Evolutionary conservation across 37 sponge, comb jelly and placozoan species (phyloP), one percentile per base, ranked within the genome.

Genomic region (Beroe forskalii): DNA sequence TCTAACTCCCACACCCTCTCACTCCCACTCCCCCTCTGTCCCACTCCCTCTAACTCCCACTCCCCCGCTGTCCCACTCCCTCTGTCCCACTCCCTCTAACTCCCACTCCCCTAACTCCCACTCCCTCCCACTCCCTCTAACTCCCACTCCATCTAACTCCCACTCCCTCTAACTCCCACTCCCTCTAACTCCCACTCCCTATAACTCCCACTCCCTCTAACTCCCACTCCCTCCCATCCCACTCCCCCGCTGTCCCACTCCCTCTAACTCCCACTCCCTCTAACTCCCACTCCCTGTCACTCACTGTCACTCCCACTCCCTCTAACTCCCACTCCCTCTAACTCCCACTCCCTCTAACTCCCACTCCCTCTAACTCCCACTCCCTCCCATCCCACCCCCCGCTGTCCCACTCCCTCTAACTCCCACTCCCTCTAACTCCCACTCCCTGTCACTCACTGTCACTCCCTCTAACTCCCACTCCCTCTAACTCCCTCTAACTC

Each of bases 111-210:
- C 66, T 19, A 17, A 55, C 60, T 12, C 55, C 55, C 55, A 48
- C 55, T 12, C 55, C 55, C 55, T 48, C 55, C 6, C 55, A 17
- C 55, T 12, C 12, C 12, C 12, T 12, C 55, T 12, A 17, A 6
- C 55, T 12, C 55, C 6, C 55, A n/a, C n/a, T n/a, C n/a, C n/a
- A n/a, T n/a, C n/a, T n/a, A n/a, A n/a, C n/a, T n/a, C n/a, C n/a
- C n/a, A n/a, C n/a, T n/a, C n/a, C n/a, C n/a, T 60, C 33, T 38
- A 4, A 48, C 62, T 63, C 90, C 55, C 89, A 42, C 67, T 61
- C 20, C 66, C 30, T 33, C 60, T 80, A 60, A 25, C 39, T 41
- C 27, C 42, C 90, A 35, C 35, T 62, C 35, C 90, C 32, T 12
- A 30, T 4, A 28, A 31, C 40, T 36, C 61, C 23, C 61, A 62